These are phyloP conservation scores for Tenthredo mesomela DNA, from an alignment of 2,888 invertebrate species.

Conservation along the genomic window DNA sequence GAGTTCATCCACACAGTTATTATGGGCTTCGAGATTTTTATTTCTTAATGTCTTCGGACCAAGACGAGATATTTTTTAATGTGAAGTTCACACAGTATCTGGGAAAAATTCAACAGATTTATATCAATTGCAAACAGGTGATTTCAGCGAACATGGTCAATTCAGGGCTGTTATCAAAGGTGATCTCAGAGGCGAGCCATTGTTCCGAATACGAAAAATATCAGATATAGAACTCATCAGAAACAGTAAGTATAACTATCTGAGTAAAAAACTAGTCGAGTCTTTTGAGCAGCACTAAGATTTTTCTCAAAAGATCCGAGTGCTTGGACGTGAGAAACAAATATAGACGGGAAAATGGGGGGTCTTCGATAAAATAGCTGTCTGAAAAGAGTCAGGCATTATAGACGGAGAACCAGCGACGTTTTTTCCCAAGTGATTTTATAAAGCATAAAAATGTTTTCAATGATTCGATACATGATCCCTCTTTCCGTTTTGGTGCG, in stretches of 20 bases:
- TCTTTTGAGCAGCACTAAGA: neutral
- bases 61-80: neutral
- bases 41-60: neutral
- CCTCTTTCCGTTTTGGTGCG: too few relatives aligned
- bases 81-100: neutral
- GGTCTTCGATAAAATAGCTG: neutral
- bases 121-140: constrained; percentile 54
- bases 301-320: neutral
- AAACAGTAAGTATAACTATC: constrained; percentile 14
- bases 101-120: neutral
- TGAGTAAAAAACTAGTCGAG: neutral
- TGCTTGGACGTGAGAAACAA: neutral
- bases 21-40: neutral
- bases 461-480: too few relatives aligned
- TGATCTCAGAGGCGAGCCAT: constrained; percentile 57
- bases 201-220: constrained; percentile 48
- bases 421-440: too few relatives aligned
- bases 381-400: neutral
- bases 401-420: too few relatives aligned
- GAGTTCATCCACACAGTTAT: neutral
- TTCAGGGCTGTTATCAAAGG: constrained; percentile 56
- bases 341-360: neutral
- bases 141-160: constrained; percentile 58
- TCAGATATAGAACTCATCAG: constrained; percentile 47
- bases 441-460: too few relatives aligned